Percentiles rank a stretch among this genome's conserved stretches.
Evolutionary conservation across 2,797 vertebrate species (phyloP).

Genomic region (Peromyscus nudipes): DNA sequence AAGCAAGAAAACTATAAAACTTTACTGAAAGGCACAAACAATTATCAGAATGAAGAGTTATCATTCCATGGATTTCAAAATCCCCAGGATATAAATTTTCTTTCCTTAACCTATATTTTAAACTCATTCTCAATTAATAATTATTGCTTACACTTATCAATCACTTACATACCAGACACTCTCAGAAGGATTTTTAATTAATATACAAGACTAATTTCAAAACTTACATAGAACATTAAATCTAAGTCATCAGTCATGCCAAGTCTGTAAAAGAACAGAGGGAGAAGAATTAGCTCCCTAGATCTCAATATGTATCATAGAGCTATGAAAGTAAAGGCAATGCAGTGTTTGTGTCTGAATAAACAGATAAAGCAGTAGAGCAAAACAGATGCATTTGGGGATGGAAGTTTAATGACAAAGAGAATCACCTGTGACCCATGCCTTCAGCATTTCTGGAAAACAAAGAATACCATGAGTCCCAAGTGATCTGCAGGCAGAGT

Average conservation of each 20-base stretch:
- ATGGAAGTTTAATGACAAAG: background rate
- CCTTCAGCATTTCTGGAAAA: background rate
- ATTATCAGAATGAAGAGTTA: background rate
- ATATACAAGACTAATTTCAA: conserved; percentile 31
- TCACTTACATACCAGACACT: background rate
- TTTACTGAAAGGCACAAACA: background rate
- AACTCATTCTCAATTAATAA: background rate
- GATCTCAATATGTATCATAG: background rate
- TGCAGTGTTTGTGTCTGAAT: background rate
- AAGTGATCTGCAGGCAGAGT: background rate
- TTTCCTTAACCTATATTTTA: background rate
- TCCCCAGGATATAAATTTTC: background rate
- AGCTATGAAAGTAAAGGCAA: background rate
- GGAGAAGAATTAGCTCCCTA: background rate
- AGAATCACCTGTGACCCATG: background rate
- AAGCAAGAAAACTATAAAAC: background rate
- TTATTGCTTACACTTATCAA: background rate
- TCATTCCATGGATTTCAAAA: background rate
- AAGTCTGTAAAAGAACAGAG: background rate
- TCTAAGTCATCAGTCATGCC: background rate
- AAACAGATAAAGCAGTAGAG: background rate
- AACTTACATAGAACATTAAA: background rate
- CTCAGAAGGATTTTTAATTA: conserved; percentile 34
- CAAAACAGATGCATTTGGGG: background rate
- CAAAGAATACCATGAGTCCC: too few species aligned